Evolutionary conservation across 2,113 vertebrate species (phyloP).

Genomic region (Megaceryle torquata): DNA sequence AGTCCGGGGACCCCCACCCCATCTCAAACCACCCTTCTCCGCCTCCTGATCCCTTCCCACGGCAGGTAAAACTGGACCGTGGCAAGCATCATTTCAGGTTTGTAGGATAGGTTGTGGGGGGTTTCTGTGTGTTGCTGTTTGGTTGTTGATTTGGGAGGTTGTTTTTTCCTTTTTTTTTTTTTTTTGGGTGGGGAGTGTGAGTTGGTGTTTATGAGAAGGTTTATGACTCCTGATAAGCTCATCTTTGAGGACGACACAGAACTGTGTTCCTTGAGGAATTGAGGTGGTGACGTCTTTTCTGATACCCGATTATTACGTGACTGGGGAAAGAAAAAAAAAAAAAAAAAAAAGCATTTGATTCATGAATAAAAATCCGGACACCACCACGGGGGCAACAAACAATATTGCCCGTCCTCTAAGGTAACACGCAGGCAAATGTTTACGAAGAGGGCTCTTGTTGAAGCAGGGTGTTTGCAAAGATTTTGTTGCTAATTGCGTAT

Average conservation of each 20-base stretch:
- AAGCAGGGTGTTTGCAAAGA: slow-evolving; percentile 72
- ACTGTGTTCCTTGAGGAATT: slow-evolving; percentile 93
- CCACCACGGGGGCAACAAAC: slow-evolving; percentile 80
- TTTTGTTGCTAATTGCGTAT: slow-evolving; percentile 73
- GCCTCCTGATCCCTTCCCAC: neutral
- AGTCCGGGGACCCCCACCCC: neutral
- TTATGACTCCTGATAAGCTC: slow-evolving; percentile 87
- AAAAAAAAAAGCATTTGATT: slow-evolving; percentile 84
- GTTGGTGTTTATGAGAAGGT: slow-evolving; percentile 82
- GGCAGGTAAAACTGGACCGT: neutral
- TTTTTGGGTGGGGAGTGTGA: slow-evolving; percentile 48
- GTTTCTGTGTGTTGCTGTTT: neutral
- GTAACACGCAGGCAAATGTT: slow-evolving; percentile 84
- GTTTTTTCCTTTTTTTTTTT: neutral
- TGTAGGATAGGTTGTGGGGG: neutral
- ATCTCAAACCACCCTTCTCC: neutral
- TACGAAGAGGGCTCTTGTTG: slow-evolving; percentile 72
- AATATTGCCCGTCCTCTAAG: slow-evolving; percentile 85
- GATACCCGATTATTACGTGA: slow-evolving; percentile 93
- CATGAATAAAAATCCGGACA: slow-evolving; percentile 92
- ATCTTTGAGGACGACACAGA: slow-evolving; percentile 89
- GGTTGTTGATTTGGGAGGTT: neutral
- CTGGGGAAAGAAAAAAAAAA: slow-evolving; percentile 79
- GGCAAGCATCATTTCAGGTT: neutral
- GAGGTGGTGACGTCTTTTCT: slow-evolving; percentile 94